Conservation (phyloP, 2,113 vertebrate species). For the Seriola dumerili region DNA sequence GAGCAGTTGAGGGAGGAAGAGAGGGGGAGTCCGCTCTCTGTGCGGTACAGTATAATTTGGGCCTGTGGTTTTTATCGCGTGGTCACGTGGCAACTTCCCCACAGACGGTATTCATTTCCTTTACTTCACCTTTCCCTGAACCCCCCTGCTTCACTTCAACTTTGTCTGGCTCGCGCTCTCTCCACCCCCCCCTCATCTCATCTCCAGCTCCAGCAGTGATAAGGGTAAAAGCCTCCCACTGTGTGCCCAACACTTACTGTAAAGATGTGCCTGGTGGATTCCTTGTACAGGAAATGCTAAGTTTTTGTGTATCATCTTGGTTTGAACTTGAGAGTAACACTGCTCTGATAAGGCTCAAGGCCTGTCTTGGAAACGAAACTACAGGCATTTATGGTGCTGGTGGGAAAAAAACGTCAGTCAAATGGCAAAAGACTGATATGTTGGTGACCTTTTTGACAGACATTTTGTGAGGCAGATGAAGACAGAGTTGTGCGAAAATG, state of each 20-base stretch:
- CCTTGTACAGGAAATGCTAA: neutral
- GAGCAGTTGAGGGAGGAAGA: slow-evolving; percentile 12
- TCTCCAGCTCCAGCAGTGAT: slow-evolving; percentile 46
- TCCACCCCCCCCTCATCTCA: neutral
- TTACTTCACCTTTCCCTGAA: slow-evolving; percentile 85
- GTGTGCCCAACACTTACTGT: neutral
- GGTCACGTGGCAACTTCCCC: slow-evolving; percentile 79
- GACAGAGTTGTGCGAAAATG: neutral
- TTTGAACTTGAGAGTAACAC: neutral
- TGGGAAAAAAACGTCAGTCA: neutral
- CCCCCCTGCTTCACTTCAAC: slow-evolving; percentile 59
- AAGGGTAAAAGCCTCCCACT: slow-evolving; percentile 39
- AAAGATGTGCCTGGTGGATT: slow-evolving; percentile 3
- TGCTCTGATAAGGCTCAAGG: neutral
- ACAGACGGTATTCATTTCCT: slow-evolving; percentile 83
- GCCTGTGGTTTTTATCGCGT: slow-evolving; percentile 74
- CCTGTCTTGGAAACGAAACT: neutral
- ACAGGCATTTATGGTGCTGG: neutral
- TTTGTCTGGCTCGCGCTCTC: slow-evolving; percentile 40
- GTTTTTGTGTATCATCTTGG: neutral
- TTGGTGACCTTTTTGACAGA: neutral
- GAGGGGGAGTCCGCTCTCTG: slow-evolving; percentile 49
- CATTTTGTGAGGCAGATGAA: neutral
- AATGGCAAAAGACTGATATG: neutral
- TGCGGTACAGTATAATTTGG: slow-evolving; percentile 67